Evolutionary conservation across 1,140 invertebrate species (phyloP).

Genomic region (Helicoverpa armigera): DNA sequence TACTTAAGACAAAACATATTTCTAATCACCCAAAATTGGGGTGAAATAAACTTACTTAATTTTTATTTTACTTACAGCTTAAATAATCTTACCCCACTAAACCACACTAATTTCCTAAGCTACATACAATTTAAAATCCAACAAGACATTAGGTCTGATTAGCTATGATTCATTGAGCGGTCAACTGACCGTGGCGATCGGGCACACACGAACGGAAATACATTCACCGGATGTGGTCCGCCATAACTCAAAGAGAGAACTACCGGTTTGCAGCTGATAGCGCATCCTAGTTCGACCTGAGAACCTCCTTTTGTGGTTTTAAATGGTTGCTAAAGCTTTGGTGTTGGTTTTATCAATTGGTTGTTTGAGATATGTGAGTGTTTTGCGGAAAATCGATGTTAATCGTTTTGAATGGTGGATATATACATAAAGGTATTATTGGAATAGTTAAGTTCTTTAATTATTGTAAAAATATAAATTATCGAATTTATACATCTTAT

Average conservation of each 20-base stretch:
- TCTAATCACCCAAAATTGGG: too few species aligned
- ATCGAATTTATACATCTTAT: too few species aligned
- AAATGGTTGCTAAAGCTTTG: conserved; percentile 26
- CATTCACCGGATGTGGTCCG: conserved; percentile 76
- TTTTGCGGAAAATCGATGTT: too few species aligned
- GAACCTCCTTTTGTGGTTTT: conserved; percentile 52
- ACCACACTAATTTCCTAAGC: neutral
- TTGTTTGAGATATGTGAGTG: neutral
- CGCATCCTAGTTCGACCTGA: conserved; percentile 61
- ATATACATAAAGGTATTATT: too few species aligned
- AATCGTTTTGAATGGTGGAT: too few species aligned
- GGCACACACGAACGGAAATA: conserved; percentile 72
- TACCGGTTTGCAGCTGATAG: conserved; percentile 71
- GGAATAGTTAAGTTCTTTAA: too few species aligned
- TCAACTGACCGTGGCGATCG: conserved; percentile 70
- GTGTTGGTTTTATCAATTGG: conserved; percentile 1
- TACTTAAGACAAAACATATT: too few species aligned
- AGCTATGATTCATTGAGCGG: conserved; percentile 78
- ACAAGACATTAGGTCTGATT: conserved; percentile 65
- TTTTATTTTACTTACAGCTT: too few species aligned
- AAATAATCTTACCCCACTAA: neutral
- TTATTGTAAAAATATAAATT: too few species aligned
- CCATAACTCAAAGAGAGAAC: conserved; percentile 80
- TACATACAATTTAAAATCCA: conserved; percentile 5
- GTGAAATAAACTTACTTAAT: too few species aligned